Evolutionary conservation across 53 echinoderm and acorn worm genomes (phyloP), one percentile per base, ranked within the genome.

Genomic region (Holothuria scabra): DNA sequence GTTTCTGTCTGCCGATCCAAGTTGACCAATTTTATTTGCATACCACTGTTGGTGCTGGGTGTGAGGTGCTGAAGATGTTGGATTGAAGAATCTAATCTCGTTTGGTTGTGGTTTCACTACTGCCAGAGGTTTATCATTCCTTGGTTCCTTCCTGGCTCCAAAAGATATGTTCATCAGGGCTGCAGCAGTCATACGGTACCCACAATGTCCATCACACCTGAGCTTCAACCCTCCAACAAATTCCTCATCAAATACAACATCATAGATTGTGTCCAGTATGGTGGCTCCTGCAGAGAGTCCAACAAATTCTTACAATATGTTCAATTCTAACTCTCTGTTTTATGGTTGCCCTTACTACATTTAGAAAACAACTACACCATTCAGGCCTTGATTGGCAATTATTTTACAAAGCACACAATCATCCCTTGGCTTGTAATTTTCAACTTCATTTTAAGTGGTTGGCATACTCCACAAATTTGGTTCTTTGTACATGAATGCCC

Each of bases 101-200:
- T 80, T 63, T 48, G 90, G 88, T 85, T 95, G 95, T 8, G 99
- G 99, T 46, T 99, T 95, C 26, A 95, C 95, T 13, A 99, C 95
- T 0, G 99, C 99, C 22, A 60, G 90, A 2, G 99, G 91, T 80
- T 93, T 97, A 56, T 89, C 89, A 58, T 69, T 84, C 55, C 55
- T 82, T 57, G 86, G 81, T 29, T 89, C 88, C 65, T 91, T 93
- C 74, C 93, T 75, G 48, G 86, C 38, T 14, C 99, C 99, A 46
- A 85, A 95, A 30, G 94, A 90, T 37, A 99, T 91, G 81, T 93
- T 99, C 57, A 99, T 91, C 41, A 95, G 80, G 10, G 91, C 87
- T 0, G 92, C 86, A 13, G 95, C 89, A 46, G 95, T 88, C 75
- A 99, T 69, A 14, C 92, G 85, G 81, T 99, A 99, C n/a, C 93